These are phyloP conservation scores for Philypnodon macrostomus DNA, from an alignment of 2,797 vertebrate genomes.

Conservation along the genomic window DNA sequence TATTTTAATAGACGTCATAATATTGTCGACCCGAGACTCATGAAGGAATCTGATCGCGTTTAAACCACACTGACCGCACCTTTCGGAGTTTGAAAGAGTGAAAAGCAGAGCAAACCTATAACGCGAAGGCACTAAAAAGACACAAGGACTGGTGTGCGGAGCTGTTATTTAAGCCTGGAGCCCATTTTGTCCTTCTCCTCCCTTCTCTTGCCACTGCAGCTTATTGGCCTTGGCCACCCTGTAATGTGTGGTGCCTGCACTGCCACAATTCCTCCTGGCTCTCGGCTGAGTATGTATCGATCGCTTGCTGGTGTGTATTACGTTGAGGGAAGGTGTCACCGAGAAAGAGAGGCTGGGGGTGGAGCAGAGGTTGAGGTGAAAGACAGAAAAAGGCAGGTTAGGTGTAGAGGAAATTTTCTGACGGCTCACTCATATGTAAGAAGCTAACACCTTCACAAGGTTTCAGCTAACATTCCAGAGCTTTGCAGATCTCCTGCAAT, in stretches of 20 bases:
- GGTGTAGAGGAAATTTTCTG: slow-evolving; percentile 64
- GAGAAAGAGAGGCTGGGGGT: slow-evolving; percentile 26
- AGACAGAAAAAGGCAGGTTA: slow-evolving; percentile 50
- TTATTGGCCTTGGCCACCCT: slow-evolving; percentile 75
- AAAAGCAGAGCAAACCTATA: background rate
- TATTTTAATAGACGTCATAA: slow-evolving; percentile 57
- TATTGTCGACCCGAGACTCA: slow-evolving; percentile 45
- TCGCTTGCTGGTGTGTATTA: slow-evolving; percentile 76
- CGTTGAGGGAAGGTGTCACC: slow-evolving; percentile 66
- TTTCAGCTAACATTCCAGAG: slow-evolving; percentile 24
- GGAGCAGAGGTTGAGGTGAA: slow-evolving; percentile 26
- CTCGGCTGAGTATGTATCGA: slow-evolving; percentile 72
- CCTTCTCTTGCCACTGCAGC: slow-evolving; percentile 51
- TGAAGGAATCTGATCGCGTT: slow-evolving; percentile 48
- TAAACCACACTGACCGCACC: slow-evolving; percentile 46
- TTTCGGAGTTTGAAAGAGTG: slow-evolving; percentile 45
- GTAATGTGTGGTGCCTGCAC: slow-evolving; percentile 73
- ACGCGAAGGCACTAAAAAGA: slow-evolving; percentile 36
- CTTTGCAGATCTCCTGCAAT: slow-evolving; percentile 11
- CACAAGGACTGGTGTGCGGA: slow-evolving; percentile 27
- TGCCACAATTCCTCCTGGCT: slow-evolving; percentile 78
- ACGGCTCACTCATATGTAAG: slow-evolving; percentile 65
- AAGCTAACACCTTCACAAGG: slow-evolving; percentile 53
- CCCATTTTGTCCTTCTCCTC: slow-evolving; percentile 51
- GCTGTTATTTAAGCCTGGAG: slow-evolving; percentile 58